Conservation (phyloP, 2,113 vertebrate genomes). For the Alligator sinensis region DNA sequence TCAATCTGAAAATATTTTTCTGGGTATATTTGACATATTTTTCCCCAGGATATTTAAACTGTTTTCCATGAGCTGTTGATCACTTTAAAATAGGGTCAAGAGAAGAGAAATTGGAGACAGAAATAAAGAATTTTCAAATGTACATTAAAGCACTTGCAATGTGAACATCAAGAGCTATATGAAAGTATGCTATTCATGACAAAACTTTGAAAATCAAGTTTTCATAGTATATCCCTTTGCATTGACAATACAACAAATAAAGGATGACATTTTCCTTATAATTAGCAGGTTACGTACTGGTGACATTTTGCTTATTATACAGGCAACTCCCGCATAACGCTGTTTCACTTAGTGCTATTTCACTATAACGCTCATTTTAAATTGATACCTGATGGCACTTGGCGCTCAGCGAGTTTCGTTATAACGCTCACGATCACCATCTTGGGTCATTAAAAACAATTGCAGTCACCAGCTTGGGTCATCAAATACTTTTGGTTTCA, state of each 20-base stretch:
- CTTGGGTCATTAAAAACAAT: too few relatives aligned
- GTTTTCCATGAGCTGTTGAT: slow-evolving; percentile 43
- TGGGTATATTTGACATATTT: slow-evolving; percentile 34
- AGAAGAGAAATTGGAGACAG: slow-evolving; percentile 27
- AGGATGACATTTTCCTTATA: background rate
- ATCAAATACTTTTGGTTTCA: too few relatives aligned
- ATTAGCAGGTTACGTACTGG: accelerated
- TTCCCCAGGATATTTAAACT: slow-evolving; percentile 30
- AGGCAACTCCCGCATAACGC: too few relatives aligned
- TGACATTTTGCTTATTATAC: background rate
- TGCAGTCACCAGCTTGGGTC: too few relatives aligned
- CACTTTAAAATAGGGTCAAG: slow-evolving; percentile 35
- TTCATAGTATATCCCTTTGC: background rate
- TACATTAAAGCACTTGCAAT: background rate
- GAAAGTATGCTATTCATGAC: background rate
- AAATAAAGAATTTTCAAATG: slow-evolving; percentile 41
- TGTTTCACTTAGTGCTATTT: too few relatives aligned
- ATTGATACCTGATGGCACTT: too few relatives aligned
- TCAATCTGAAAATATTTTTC: slow-evolving; percentile 48
- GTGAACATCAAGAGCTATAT: background rate
- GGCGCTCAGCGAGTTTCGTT: too few relatives aligned
- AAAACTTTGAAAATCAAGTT: background rate
- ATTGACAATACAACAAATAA: background rate
- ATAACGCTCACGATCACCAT: too few relatives aligned
- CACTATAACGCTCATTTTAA: too few relatives aligned